A percentile compares a stretch with the other conserved stretches of the same genome.
Conservation (phyloP, 1,140 invertebrate genomes). For the Berghia stephanieae region DNA sequence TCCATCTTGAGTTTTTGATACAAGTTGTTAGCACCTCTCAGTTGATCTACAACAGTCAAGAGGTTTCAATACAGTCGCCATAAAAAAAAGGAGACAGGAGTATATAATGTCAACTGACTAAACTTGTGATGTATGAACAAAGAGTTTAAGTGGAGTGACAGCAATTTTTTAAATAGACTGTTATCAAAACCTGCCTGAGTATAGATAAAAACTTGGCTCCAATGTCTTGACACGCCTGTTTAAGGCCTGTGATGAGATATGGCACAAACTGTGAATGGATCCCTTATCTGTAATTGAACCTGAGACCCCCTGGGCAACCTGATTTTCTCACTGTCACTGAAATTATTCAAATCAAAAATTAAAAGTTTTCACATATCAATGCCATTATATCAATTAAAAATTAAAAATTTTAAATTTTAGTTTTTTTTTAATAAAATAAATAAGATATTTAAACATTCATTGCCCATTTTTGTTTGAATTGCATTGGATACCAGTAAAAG, state of each 20-base stretch:
- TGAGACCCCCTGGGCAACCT: constrained; percentile 98
- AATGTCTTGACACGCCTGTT: constrained; percentile 98
- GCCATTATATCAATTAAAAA: too few species aligned
- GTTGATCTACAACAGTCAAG: constrained; percentile 71
- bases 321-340: constrained; percentile 90
- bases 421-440: too few species aligned
- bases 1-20: too few species aligned
- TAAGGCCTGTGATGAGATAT: constrained; percentile 93
- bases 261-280: constrained; percentile 94
- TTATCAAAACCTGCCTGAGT: constrained; percentile 66
- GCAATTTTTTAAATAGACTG: neutral
- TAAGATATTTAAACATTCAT: too few species aligned
- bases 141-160: too few species aligned
- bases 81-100: neutral
- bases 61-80: neutral
- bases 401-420: too few species aligned
- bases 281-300: constrained; percentile 99
- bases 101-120: neutral
- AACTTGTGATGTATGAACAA: neutral
- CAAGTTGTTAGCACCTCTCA: too few species aligned
- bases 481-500: too few species aligned
- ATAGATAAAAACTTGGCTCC: constrained; percentile 74
- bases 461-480: too few species aligned
- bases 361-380: too few species aligned
- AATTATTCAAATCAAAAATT: too few species aligned